A percentile compares a stretch with the other conserved stretches of the same genome.
phyloP scores from a whole-genome alignment of 2,888 invertebrate genomes.

The Lasioglossum morio region DNA sequence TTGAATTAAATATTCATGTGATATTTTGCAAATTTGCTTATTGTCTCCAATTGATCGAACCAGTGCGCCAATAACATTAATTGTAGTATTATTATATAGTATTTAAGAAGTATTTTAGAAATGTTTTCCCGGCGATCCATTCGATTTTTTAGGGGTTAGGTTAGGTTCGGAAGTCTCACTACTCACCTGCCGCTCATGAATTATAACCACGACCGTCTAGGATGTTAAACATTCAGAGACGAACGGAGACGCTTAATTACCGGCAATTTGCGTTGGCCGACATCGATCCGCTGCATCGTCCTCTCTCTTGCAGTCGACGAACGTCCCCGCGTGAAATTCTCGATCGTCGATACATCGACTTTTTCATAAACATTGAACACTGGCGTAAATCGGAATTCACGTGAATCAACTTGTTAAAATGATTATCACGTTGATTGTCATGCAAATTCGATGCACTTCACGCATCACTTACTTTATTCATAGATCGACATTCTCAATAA shows the following conservation, averaged over 20 bases:
- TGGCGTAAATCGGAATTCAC: neutral
- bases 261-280: slow-evolving; percentile 13
- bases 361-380: neutral
- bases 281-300: slow-evolving; percentile 22
- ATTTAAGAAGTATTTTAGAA: too few species aligned
- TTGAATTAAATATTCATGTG: too few species aligned
- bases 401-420: neutral
- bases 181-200: slow-evolving; percentile 34
- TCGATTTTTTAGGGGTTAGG: too few species aligned
- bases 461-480: neutral
- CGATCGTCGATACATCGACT: slow-evolving; percentile 14
- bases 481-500: neutral
- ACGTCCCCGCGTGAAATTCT: neutral
- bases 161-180: too few species aligned
- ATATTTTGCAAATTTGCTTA: too few species aligned
- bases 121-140: too few species aligned
- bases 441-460: neutral
- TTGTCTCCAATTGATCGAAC: too few species aligned
- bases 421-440: neutral
- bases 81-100: too few species aligned
- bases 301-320: neutral
- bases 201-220: slow-evolving; percentile 44
- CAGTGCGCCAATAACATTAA: too few species aligned
- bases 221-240: slow-evolving; percentile 9
- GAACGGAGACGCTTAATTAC: slow-evolving; percentile 20